Evolutionary conservation across 2,888 invertebrate genomes (phyloP).

Genomic region (Eupithecia dodoneata): DNA sequence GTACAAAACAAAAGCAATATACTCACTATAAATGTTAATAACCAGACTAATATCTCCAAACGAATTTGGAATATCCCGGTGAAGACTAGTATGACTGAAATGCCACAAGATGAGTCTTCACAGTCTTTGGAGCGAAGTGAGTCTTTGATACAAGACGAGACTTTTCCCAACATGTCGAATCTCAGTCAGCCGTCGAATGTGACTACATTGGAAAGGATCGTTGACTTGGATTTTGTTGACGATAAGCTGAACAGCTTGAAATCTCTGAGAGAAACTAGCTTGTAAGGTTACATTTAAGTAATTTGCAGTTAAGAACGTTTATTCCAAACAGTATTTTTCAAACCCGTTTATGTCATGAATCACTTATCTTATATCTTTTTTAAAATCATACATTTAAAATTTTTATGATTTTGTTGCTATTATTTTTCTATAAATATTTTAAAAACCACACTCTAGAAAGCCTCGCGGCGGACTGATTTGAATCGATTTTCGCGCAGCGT

Average conservation of each 20-base stretch:
- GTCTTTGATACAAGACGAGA: conserved; percentile 42
- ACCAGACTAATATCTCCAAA: conserved; percentile 55
- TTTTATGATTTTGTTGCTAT: too few relatives aligned
- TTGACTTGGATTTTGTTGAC: conserved; percentile 74
- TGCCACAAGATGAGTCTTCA: conserved; percentile 45
- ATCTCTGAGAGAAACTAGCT: conserved; percentile 69
- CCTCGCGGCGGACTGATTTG: too few relatives aligned
- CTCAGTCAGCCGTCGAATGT: conserved; percentile 66
- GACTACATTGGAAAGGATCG: conserved; percentile 74
- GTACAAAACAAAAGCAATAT: conserved; percentile 23
- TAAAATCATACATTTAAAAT: too few relatives aligned
- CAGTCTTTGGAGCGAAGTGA: background rate
- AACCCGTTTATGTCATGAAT: too few relatives aligned
- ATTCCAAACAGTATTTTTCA: too few relatives aligned
- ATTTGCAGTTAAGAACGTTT: too few relatives aligned
- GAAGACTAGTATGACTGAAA: conserved; percentile 50
- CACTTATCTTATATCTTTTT: too few relatives aligned
- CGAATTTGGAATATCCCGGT: conserved; percentile 64
- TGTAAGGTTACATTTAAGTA: conserved; percentile 52
- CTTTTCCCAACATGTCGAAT: conserved; percentile 48
- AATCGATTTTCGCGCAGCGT: too few relatives aligned
- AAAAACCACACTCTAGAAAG: too few relatives aligned
- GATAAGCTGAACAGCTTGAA: conserved; percentile 70
- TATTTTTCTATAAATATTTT: too few relatives aligned
- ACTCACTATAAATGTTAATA: conserved; percentile 55